Conservation (phyloP, 2,113 vertebrate species). For the Cygnus atratus region DNA sequence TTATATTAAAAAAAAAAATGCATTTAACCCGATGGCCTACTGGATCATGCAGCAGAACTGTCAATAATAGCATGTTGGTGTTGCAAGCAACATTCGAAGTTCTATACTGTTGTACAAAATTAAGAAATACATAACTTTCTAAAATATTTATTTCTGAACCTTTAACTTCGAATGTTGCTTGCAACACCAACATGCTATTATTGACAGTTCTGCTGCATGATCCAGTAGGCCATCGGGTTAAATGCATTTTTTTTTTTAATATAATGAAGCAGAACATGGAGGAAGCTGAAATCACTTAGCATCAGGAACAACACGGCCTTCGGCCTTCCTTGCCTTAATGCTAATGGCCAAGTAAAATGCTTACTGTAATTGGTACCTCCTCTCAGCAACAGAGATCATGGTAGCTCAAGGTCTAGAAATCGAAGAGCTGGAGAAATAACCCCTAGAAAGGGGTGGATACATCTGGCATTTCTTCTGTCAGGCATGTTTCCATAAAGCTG, state of each 20-base stretch:
- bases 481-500: not conserved
- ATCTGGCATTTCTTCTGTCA: not conserved
- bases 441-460: too few relatives aligned
- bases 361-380: not conserved
- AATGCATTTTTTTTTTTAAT: not conserved
- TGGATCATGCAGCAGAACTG: not conserved
- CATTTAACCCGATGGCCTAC: not conserved
- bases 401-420: not conserved
- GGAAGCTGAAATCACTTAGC: not conserved
- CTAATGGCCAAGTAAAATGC: not conserved
- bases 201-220: not conserved
- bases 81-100: not conserved
- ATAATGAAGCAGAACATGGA: not conserved
- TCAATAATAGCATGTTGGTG: not conserved
- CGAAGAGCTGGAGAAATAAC: not conserved
- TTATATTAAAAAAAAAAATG: not conserved
- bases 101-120: not conserved
- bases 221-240: not conserved
- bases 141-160: not conserved
- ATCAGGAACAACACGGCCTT: not conserved
- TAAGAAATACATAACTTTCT: not conserved
- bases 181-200: not conserved
- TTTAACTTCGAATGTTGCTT: not conserved
- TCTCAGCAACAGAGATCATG: not conserved
- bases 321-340: not conserved